Conservation (phyloP, 92 coral and sea anemone species). For the Scolanthus callimorphus region DNA sequence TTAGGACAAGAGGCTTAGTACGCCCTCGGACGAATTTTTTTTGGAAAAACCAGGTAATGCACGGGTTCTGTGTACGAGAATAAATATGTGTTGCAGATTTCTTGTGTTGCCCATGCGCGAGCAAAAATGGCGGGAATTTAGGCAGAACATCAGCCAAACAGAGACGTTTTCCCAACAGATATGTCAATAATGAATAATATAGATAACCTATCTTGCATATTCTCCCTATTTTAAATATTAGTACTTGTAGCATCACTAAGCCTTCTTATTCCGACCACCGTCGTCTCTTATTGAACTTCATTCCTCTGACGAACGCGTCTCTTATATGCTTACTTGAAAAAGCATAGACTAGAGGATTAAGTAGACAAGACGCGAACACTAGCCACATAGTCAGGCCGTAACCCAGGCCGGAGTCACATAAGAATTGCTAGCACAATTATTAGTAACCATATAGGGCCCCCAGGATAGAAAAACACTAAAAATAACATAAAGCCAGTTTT, state of each 20-base stretch:
- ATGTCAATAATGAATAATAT: too few species aligned
- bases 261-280: conserved; percentile 14
- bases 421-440: conserved; percentile 48
- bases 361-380: conserved; percentile 67
- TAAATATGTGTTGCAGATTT: too few species aligned
- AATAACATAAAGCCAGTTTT: conserved; percentile 78
- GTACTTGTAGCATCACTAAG: conserved; percentile 34
- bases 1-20: too few species aligned
- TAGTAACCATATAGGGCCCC: conserved; percentile 90
- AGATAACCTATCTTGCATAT: too few species aligned
- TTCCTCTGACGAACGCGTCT: conserved; percentile 48
- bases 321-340: conserved; percentile 79
- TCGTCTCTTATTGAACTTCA: conserved; percentile 36
- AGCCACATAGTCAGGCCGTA: conserved; percentile 76
- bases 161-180: too few species aligned
- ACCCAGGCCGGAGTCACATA: conserved; percentile 50
- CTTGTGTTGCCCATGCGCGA: too few species aligned
- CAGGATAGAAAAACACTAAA: conserved; percentile 73
- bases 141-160: too few species aligned
- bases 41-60: too few species aligned
- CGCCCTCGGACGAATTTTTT: too few species aligned
- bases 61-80: too few species aligned
- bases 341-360: conserved; percentile 89
- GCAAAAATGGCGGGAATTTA: too few species aligned
- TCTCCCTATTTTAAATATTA: neutral